Percentiles rank a stretch among this genome's conserved stretches.
phyloP scores from a whole-genome alignment of 1,140 invertebrate species.

The Bombus impatiens region DNA sequence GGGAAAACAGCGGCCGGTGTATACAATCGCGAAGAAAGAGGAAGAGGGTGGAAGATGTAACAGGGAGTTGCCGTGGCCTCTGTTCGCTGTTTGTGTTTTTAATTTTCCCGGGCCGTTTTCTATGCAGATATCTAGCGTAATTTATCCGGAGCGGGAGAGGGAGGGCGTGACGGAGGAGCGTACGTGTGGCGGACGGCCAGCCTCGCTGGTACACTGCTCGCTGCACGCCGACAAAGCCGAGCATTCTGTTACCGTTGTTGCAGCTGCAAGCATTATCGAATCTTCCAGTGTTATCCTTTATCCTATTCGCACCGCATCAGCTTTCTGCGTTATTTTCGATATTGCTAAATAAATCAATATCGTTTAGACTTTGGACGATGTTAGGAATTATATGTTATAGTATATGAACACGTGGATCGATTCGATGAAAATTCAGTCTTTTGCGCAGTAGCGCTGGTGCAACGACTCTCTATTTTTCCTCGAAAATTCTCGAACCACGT shows the following conservation, averaged over 20 bases:
- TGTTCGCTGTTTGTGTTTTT: conserved; percentile 73
- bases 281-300: conserved; percentile 26
- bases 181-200: conserved; percentile 71
- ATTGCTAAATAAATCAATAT: neutral
- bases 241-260: conserved; percentile 42
- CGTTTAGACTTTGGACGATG: neutral
- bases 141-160: conserved; percentile 62
- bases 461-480: neutral
- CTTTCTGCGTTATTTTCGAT: neutral
- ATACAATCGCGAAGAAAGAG: conserved; percentile 6
- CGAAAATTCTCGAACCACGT: neutral
- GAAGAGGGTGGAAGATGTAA: neutral
- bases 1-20: conserved; percentile 41
- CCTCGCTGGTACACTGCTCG: conserved; percentile 36
- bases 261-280: conserved; percentile 58
- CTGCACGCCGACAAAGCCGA: conserved; percentile 21
- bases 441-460: neutral
- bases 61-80: neutral
- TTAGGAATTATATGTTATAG: neutral
- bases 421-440: neutral
- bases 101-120: conserved; percentile 74
- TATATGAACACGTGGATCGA: neutral
- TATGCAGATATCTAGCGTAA: conserved; percentile 76
- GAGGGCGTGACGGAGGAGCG: conserved; percentile 50
- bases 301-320: neutral